A percentile compares a stretch with the other conserved stretches of the same genome.
Evolutionary conservation across 2,888 invertebrate genomes (phyloP).

Genomic region (Tetropium fuscum): DNA sequence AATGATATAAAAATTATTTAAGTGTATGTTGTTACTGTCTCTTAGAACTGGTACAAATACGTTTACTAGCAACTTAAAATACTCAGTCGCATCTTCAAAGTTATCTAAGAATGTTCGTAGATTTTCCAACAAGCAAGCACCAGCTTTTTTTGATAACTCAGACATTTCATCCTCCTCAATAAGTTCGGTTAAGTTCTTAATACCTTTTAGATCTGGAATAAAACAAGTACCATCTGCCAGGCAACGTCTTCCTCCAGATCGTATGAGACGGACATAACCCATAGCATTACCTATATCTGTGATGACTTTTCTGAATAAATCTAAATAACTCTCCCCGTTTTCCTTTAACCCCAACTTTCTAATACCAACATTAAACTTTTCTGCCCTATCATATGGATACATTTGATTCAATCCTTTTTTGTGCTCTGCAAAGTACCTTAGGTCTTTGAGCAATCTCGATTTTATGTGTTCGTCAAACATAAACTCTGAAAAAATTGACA

Average conservation of each 20-base stretch:
- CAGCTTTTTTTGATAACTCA: slow-evolving; percentile 73
- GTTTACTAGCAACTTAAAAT: slow-evolving; percentile 84
- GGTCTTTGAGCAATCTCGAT: slow-evolving; percentile 90
- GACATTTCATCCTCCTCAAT: slow-evolving; percentile 73
- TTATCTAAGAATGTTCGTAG: slow-evolving; percentile 83
- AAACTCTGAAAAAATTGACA: slow-evolving; percentile 96
- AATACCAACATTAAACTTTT: slow-evolving; percentile 93
- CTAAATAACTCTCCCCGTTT: slow-evolving; percentile 89
- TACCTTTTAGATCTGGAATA: slow-evolving; percentile 81
- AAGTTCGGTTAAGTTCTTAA: slow-evolving; percentile 71
- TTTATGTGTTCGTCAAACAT: slow-evolving; percentile 98
- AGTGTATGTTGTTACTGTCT: slow-evolving; percentile 87
- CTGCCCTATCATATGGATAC: slow-evolving; percentile 91
- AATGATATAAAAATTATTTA: slow-evolving; percentile 93
- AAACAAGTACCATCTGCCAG: slow-evolving; percentile 92
- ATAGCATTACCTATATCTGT: slow-evolving; percentile 97
- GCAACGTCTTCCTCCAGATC: slow-evolving; percentile 93
- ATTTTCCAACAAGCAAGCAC: slow-evolving; percentile 81
- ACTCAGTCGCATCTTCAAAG: slow-evolving; percentile 90
- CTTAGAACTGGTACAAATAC: slow-evolving; percentile 92
- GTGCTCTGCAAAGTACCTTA: slow-evolving; percentile 84
- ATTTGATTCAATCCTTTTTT: slow-evolving; percentile 74
- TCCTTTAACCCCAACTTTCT: slow-evolving; percentile 85
- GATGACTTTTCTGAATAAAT: slow-evolving; percentile 91
- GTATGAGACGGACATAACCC: slow-evolving; percentile 94